These are phyloP conservation scores for Drosophila nigritarsus DNA, from an alignment of 2,888 invertebrate genomes.

Conservation along the genomic window DNA sequence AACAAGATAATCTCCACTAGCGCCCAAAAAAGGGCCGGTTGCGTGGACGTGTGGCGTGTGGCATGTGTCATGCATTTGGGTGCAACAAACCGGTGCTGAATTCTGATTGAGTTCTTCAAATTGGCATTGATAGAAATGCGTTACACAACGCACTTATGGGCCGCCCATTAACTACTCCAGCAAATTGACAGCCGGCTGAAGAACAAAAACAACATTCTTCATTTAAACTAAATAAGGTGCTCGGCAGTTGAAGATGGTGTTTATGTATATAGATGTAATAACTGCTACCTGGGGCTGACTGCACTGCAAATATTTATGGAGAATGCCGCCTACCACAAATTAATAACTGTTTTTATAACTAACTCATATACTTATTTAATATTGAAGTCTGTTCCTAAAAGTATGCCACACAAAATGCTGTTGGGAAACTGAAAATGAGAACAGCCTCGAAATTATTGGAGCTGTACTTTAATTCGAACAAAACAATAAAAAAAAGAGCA, in stretches of 20 bases:
- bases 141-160: conserved; percentile 60
- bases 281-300: conserved; percentile 5
- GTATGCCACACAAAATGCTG: conserved; percentile 25
- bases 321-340: neutral
- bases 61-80: conserved; percentile 50
- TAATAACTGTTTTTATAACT: neutral
- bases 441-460: neutral
- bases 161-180: conserved; percentile 57
- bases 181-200: conserved; percentile 61
- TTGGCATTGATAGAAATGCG: conserved; percentile 67
- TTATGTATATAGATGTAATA: neutral
- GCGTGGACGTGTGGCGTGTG: conserved; percentile 63
- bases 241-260: conserved; percentile 33
- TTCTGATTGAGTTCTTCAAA: conserved; percentile 71
- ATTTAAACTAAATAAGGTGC: conserved; percentile 68
- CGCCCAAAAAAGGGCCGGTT: conserved; percentile 69
- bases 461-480: neutral
- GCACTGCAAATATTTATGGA: neutral
- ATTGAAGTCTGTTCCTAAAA: conserved; percentile 31
- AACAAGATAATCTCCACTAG: conserved; percentile 72
- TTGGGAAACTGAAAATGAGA: conserved; percentile 8
- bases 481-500: neutral
- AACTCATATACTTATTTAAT: neutral
- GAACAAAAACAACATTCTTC: conserved; percentile 43
- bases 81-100: conserved; percentile 56